Evolutionary conservation across 1,140 invertebrate genomes (phyloP).

Genomic region (Drosophila cardini): DNA sequence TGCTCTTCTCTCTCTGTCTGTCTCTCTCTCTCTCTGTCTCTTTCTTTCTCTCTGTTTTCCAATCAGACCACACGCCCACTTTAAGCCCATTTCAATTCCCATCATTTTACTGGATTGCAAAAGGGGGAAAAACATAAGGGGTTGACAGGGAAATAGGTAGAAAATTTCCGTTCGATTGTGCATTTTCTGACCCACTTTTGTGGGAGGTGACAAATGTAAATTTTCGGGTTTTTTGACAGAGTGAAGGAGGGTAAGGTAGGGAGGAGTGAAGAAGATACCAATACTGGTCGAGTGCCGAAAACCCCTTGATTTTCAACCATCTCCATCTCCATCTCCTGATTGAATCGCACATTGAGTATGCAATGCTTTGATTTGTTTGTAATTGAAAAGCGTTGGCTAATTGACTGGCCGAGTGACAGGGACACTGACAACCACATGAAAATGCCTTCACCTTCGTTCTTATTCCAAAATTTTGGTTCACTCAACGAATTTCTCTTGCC

Average conservation of each 20-base stretch:
- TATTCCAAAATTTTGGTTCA: conserved; percentile 9
- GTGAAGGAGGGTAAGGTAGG: not conserved
- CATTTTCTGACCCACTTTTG: conserved; percentile 46
- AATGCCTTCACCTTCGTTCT: conserved; percentile 39
- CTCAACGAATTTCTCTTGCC: conserved; percentile 38
- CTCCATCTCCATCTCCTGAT: not conserved
- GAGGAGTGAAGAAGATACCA: not conserved
- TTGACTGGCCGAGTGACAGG: conserved; percentile 55
- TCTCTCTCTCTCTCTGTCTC: not conserved
- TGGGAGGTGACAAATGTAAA: conserved; percentile 52
- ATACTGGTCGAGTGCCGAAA: conserved; percentile 6
- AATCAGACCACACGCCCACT: not conserved
- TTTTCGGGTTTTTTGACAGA: conserved; percentile 23
- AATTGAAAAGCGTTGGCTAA: conserved; percentile 58
- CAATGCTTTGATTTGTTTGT: conserved; percentile 50
- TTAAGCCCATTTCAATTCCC: conserved; percentile 13
- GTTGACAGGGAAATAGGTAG: not conserved
- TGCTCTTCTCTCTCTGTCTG: not conserved
- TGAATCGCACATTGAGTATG: conserved; percentile 8
- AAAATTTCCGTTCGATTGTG: conserved; percentile 23
- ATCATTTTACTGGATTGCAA: conserved; percentile 5
- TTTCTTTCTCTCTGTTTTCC: not conserved
- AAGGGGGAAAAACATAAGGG: not conserved
- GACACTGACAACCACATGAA: conserved; percentile 46
- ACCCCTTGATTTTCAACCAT: not conserved